A percentile compares a stretch with the other conserved stretches of the same genome.
phyloP scores from a whole-genome alignment of 1,140 invertebrate genomes.

The Neotoxoptera formosana region DNA sequence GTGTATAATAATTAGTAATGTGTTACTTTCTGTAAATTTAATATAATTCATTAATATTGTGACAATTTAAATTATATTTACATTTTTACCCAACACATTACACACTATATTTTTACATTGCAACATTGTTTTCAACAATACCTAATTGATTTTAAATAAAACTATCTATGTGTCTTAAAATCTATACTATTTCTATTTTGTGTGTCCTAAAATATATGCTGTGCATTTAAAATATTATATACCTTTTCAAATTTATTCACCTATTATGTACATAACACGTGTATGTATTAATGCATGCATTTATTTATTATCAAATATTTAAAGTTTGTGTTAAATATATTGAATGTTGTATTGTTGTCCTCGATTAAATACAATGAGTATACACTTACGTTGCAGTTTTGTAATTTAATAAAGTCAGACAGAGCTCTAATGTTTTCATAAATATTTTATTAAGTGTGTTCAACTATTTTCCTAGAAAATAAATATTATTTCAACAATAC shows the following conservation, averaged over 20 bases:
- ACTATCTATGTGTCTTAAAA: background rate
- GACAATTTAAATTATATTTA: background rate
- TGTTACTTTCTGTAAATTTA: background rate
- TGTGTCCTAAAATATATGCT: background rate
- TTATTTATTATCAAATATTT: constrained; percentile 12
- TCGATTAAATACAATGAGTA: background rate
- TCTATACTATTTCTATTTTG: background rate
- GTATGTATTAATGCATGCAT: background rate
- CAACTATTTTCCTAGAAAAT: background rate
- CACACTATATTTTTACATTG: background rate
- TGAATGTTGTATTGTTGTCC: background rate
- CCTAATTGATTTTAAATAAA: background rate
- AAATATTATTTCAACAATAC: background rate
- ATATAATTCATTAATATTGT: constrained; percentile 3
- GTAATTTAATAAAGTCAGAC: background rate
- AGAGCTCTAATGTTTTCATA: background rate
- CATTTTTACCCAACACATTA: background rate
- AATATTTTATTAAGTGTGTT: background rate
- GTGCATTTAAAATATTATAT: background rate
- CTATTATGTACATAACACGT: background rate
- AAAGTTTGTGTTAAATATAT: background rate
- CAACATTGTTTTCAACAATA: background rate
- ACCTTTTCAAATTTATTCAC: background rate
- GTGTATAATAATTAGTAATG: no score
- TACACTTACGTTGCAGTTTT: background rate